Conservation (phyloP, 1,140 invertebrate species). For the Cyclina sinensis region DNA sequence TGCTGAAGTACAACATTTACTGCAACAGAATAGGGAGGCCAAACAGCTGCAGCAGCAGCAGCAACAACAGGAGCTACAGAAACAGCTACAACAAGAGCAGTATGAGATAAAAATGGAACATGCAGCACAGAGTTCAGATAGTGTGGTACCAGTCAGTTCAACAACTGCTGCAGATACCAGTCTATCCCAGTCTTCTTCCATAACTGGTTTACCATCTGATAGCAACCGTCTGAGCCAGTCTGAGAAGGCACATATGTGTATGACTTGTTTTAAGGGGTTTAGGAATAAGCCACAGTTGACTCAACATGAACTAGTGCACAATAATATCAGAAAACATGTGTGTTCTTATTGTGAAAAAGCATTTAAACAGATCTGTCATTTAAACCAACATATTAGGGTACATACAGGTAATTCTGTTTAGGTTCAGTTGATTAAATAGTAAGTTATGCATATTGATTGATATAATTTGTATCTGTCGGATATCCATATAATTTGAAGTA, state of each 20-base stretch:
- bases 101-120: background rate
- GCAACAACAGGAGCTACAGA: background rate
- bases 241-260: constrained; percentile 50
- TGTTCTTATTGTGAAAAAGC: constrained; percentile 99
- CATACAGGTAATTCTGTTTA: constrained; percentile 95
- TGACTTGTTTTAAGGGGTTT: constrained; percentile 89
- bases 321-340: constrained; percentile 89
- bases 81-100: background rate
- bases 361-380: constrained; percentile 99
- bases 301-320: constrained; percentile 97
- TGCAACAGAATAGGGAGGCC: background rate
- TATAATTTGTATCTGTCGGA: no score
- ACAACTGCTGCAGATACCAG: constrained; percentile 3
- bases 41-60: background rate
- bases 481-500: no score
- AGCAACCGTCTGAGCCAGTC: constrained; percentile 30
- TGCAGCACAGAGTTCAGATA: background rate
- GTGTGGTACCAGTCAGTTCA: background rate
- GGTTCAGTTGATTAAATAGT: no score
- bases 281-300: constrained; percentile 98
- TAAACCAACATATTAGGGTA: constrained; percentile 99
- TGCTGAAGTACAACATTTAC: background rate
- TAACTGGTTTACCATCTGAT: background rate
- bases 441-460: no score
- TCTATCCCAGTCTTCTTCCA: background rate